These are phyloP conservation scores for Eubasilissa splendida DNA, from an alignment of 2,888 invertebrate species.

Conservation along the genomic window DNA sequence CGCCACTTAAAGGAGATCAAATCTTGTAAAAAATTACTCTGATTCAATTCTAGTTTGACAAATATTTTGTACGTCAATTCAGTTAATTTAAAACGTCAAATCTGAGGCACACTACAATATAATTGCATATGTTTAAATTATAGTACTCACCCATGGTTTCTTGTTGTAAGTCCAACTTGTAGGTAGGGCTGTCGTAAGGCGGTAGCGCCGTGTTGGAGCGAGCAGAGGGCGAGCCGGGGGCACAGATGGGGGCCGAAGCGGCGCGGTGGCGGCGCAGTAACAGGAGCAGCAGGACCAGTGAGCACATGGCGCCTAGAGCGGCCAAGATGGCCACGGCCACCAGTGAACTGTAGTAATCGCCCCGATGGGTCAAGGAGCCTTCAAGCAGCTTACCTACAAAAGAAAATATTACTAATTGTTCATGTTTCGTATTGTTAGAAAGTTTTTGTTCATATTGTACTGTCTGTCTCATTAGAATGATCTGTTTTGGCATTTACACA, in stretches of 20 bases:
- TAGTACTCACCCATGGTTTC: conserved; percentile 86
- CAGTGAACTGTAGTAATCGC: conserved; percentile 90
- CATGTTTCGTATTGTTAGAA: no score
- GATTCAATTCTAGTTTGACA: no score
- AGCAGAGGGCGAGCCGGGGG: conserved; percentile 78
- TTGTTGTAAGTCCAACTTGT: conserved; percentile 94
- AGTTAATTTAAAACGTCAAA: no score
- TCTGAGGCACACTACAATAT: neutral
- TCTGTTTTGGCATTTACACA: no score
- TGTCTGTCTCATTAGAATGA: no score
- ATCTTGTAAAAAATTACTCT: no score
- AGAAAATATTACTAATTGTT: neutral
- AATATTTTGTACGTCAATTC: no score
- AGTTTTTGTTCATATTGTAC: no score
- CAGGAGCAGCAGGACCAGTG: conserved; percentile 84
- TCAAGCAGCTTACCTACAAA: conserved; percentile 71
- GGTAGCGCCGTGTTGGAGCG: conserved; percentile 84
- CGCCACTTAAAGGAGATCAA: no score
- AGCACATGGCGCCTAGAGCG: conserved; percentile 86
- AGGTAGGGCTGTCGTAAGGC: conserved; percentile 93
- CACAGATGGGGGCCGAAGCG: conserved; percentile 69
- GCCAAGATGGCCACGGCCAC: conserved; percentile 92
- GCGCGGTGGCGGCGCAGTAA: conserved; percentile 80
- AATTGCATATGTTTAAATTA: neutral
- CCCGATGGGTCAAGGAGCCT: conserved; percentile 64